These are phyloP conservation scores for Cyanistes caeruleus DNA, from an alignment of 2,113 vertebrate species.

Conservation along the genomic window DNA sequence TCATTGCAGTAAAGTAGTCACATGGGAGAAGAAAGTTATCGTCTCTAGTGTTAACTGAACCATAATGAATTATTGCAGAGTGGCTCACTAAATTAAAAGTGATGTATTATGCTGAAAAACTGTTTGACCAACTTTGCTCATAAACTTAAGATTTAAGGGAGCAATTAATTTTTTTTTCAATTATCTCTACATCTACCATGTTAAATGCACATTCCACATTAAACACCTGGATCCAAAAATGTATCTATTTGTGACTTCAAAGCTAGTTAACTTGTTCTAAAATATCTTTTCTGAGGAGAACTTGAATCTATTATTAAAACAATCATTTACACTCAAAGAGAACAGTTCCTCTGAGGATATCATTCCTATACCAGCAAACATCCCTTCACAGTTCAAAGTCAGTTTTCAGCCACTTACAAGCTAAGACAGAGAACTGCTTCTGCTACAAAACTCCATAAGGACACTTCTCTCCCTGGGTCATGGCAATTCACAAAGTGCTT, in stretches of 20 bases:
- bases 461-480: neutral
- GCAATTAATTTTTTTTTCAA: neutral
- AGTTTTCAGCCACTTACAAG: neutral
- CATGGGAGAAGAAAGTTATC: neutral
- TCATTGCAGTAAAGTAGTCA: neutral
- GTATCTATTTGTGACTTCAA: neutral
- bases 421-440: neutral
- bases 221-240: neutral
- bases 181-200: neutral
- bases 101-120: neutral
- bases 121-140: neutral
- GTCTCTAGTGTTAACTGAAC: neutral
- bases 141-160: neutral
- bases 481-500: neutral
- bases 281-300: neutral
- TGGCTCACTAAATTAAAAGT: neutral
- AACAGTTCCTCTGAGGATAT: neutral
- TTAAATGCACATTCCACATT: neutral
- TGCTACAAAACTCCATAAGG: rapidly evolving
- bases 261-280: neutral
- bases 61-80: neutral
- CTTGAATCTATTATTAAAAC: constrained; percentile 32
- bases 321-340: neutral
- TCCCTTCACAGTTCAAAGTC: neutral
- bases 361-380: neutral